Conservation (phyloP, 1,140 invertebrate genomes). For the Cydia fagiglandana region DNA sequence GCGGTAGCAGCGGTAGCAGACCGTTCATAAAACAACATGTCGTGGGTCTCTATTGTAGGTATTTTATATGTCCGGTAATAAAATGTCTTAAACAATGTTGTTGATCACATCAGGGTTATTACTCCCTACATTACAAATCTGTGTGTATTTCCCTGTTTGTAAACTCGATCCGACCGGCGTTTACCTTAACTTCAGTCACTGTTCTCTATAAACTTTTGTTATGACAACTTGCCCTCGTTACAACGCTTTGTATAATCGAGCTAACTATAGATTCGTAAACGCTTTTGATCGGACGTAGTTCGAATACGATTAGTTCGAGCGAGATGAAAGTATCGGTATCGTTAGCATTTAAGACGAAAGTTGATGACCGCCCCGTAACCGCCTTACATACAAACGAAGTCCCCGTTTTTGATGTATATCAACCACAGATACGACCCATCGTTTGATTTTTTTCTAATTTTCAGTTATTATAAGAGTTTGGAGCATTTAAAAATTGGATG, state of each 20-base stretch:
- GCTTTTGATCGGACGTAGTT: constrained; percentile 18
- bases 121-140: constrained; percentile 24
- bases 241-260: not conserved
- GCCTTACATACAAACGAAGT: too few species aligned
- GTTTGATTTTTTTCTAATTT: too few species aligned
- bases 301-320: constrained; percentile 16
- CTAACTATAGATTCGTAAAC: constrained; percentile 18
- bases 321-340: constrained; percentile 14
- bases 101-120: not conserved
- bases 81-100: not conserved
- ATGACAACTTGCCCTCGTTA: constrained; percentile 40
- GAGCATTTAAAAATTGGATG: too few species aligned
- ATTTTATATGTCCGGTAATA: not conserved
- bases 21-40: too few species aligned
- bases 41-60: too few species aligned
- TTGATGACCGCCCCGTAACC: too few species aligned
- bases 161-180: constrained; percentile 10
- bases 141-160: constrained; percentile 4
- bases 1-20: too few species aligned
- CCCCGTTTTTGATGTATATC: too few species aligned
- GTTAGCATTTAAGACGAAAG: too few species aligned
- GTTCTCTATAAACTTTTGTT: constrained; percentile 41
- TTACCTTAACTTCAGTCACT: constrained; percentile 24
- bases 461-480: too few species aligned
- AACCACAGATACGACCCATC: too few species aligned